phyloP scores from a whole-genome alignment of 1,140 invertebrate species.

The Ylistrum balloti region DNA sequence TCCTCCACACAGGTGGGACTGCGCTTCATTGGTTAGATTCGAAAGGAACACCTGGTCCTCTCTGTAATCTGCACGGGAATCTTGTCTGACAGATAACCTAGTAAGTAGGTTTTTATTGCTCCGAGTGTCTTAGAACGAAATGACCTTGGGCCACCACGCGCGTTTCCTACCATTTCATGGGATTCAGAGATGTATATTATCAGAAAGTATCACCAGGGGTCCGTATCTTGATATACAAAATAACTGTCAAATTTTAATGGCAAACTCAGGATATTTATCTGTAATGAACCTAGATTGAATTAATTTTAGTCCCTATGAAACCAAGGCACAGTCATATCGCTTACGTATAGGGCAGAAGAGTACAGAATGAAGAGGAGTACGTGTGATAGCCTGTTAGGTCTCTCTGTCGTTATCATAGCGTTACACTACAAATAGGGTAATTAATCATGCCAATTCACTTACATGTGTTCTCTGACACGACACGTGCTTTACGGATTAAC shows the following conservation, averaged over 20 bases:
- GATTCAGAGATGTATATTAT: neutral
- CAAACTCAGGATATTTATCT: neutral
- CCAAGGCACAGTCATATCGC: neutral
- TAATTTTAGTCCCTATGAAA: neutral
- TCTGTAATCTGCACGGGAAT: neutral
- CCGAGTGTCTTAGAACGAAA: neutral
- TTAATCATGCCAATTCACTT: neutral
- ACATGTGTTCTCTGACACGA: conserved; percentile 24
- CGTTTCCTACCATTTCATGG: neutral
- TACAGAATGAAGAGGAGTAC: conserved; percentile 13
- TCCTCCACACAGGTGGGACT: neutral
- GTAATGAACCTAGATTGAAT: neutral
- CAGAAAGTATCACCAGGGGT: neutral
- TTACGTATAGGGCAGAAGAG: neutral
- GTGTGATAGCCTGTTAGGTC: neutral
- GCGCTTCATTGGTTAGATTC: neutral
- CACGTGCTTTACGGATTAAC: neutral
- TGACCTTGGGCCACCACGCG: neutral
- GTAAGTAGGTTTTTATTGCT: neutral
- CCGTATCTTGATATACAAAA: neutral
- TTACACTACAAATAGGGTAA: neutral
- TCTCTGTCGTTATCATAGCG: neutral
- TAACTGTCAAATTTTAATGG: neutral
- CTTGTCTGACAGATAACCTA: neutral
- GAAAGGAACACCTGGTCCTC: neutral